Evolutionary conservation across 2,113 vertebrate species (phyloP).

Genomic region (Loxodonta africana): DNA sequence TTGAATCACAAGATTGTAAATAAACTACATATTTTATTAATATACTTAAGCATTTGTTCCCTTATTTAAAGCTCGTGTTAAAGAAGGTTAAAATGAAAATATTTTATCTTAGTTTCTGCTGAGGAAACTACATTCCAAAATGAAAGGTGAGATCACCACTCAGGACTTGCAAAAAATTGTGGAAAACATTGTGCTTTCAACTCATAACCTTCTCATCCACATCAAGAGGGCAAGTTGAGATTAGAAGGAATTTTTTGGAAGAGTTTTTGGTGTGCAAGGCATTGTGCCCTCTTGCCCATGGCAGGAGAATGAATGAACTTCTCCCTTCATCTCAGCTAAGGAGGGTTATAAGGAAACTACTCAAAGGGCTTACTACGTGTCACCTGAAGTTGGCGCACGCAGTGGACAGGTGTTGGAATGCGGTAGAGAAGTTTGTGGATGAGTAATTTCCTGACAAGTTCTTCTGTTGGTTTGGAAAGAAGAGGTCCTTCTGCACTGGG

Average conservation of each 20-base stretch:
- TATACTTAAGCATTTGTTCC: neutral
- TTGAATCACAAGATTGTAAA: neutral
- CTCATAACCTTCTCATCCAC: neutral
- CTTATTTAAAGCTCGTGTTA: neutral
- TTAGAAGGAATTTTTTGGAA: neutral
- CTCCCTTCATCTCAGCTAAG: neutral
- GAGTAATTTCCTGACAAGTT: neutral
- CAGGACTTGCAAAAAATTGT: neutral
- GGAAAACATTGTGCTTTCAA: neutral
- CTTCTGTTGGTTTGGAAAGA: neutral
- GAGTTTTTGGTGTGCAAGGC: neutral
- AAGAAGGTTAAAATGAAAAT: neutral
- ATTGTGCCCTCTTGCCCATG: neutral
- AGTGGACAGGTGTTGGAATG: neutral
- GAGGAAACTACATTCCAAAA: neutral
- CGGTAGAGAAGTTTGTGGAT: neutral
- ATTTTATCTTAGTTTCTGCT: neutral
- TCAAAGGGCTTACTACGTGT: neutral
- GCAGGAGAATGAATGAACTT: neutral
- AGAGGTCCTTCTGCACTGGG: neutral
- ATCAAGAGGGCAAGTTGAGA: neutral
- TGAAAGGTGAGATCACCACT: neutral
- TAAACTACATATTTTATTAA: neutral
- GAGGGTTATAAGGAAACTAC: neutral
- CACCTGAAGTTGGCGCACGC: neutral